Percentiles rank a stretch among this genome's conserved stretches.
Conservation (phyloP, 64 coral and sea anemone genomes). For the Dendrophyllia cribrosa region DNA sequence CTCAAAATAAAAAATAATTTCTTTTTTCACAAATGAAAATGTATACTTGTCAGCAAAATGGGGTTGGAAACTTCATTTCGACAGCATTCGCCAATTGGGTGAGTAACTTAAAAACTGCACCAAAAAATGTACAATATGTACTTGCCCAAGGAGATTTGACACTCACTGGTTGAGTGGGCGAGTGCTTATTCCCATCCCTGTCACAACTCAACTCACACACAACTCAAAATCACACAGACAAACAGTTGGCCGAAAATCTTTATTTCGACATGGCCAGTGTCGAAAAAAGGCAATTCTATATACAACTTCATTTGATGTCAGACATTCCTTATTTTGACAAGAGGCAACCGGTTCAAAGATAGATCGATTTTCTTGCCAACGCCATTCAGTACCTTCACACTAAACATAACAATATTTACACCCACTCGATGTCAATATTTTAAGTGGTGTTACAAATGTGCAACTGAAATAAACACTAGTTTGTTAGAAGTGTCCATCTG, state of each 20-base stretch:
- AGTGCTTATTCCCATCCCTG: no score
- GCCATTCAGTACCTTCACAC: slow-evolving; percentile 16
- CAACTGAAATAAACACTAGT: not conserved
- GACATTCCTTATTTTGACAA: slow-evolving; percentile 21
- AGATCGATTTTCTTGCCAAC: not conserved
- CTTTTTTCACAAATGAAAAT: no score
- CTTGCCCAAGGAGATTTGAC: no score
- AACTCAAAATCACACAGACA: no score
- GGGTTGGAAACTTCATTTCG: no score
- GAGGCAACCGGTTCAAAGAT: slow-evolving; percentile 7
- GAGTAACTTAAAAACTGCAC: no score
- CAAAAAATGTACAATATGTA: no score
- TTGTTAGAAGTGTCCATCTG: not conserved
- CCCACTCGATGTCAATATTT: slow-evolving; percentile 2
- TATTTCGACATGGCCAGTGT: slow-evolving; percentile 45
- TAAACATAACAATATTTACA: slow-evolving; percentile 42
- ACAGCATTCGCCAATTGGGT: no score
- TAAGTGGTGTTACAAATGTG: not conserved
- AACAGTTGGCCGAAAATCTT: not conserved
- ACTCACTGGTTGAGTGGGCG: no score
- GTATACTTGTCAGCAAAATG: no score
- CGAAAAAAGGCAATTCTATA: slow-evolving; percentile 42
- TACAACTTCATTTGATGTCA: slow-evolving; percentile 38
- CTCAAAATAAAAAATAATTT: no score
- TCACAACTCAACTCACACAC: no score